Evolutionary conservation across 2,113 vertebrate species (phyloP).

Genomic region (Climacteris rufus): DNA sequence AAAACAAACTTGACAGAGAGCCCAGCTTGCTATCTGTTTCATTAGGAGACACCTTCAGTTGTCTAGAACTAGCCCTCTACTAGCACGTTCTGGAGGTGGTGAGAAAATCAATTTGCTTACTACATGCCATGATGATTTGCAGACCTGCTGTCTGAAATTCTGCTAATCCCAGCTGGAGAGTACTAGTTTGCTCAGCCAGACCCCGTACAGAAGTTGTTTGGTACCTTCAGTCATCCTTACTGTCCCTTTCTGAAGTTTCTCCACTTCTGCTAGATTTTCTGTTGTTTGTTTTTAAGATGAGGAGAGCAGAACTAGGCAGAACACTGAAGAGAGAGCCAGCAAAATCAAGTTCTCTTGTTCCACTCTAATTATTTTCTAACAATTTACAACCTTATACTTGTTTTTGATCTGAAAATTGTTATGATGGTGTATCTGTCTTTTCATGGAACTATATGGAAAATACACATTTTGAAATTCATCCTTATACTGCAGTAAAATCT

Average conservation of each 20-base stretch:
- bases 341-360: not conserved
- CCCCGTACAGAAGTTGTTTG: not conserved
- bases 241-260: not conserved
- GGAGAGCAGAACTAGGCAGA: not conserved
- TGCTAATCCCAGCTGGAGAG: not conserved
- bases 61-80: not conserved
- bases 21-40: not conserved
- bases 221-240: not conserved
- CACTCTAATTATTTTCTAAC: not conserved
- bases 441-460: not conserved
- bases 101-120: not conserved
- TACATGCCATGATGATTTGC: not conserved
- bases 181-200: not conserved
- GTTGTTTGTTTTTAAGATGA: not conserved
- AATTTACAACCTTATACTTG: not conserved
- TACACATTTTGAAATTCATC: not conserved
- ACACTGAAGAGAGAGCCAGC: not conserved
- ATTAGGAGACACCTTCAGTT: not conserved
- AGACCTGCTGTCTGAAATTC: not conserved
- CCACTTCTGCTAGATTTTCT: not conserved
- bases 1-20: not conserved
- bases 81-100: not conserved
- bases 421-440: not conserved
- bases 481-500: not conserved
- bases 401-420: not conserved